Percentiles rank a stretch among this genome's conserved stretches.
These are phyloP conservation scores for Cuculus canorus DNA, from an alignment of 2,797 vertebrate genomes.

Conservation along the genomic window DNA sequence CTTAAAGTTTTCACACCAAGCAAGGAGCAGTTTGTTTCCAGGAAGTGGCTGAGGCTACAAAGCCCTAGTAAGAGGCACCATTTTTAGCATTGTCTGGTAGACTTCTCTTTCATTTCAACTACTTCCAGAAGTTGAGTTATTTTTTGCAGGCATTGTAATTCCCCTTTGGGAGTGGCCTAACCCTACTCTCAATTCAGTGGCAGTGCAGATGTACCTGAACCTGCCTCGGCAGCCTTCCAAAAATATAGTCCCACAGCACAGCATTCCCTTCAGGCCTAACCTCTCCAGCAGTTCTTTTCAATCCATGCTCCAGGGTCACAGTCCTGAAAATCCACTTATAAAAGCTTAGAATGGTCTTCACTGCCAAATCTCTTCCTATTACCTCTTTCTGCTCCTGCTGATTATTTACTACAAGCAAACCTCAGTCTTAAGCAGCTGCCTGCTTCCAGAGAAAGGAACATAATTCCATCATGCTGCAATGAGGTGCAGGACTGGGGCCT, in stretches of 20 bases:
- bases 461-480: not conserved
- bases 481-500: accelerated
- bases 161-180: not conserved
- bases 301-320: not conserved
- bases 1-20: not conserved
- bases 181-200: not conserved
- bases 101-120: not conserved
- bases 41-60: not conserved
- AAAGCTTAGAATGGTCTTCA: not conserved
- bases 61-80: not conserved
- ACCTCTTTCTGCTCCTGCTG: not conserved
- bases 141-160: not conserved
- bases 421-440: not conserved
- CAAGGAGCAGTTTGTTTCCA: not conserved
- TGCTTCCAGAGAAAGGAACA: not conserved
- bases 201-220: not conserved
- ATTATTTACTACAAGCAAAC: constrained; percentile 35
- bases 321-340: constrained; percentile 9
- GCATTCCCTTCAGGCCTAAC: not conserved
- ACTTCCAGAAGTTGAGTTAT: not conserved
- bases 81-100: not conserved
- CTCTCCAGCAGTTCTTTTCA: constrained; percentile 2
- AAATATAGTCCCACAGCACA: not conserved
- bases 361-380: constrained; percentile 21
- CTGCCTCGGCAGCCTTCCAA: not conserved